These are phyloP conservation scores for Ochropacha duplaris DNA, from an alignment of 2,888 invertebrate genomes.

Conservation along the genomic window DNA sequence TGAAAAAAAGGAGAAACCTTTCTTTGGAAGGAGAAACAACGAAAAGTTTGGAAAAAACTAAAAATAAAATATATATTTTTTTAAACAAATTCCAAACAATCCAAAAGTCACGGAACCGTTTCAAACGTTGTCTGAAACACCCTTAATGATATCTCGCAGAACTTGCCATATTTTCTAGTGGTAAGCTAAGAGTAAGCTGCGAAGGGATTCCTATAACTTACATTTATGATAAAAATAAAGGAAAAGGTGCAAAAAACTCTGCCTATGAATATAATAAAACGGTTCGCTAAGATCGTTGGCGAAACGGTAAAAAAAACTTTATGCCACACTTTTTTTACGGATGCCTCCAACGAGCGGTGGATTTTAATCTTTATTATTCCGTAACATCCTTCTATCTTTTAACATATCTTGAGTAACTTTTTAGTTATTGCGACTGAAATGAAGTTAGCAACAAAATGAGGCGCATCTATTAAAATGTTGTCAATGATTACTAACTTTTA, in stretches of 20 bases:
- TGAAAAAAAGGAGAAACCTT: neutral
- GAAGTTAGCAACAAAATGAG: too few relatives aligned
- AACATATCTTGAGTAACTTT: neutral
- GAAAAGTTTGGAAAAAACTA: too few relatives aligned
- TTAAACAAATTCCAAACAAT: neutral
- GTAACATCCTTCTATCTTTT: neutral
- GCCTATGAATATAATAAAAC: constrained; percentile 48
- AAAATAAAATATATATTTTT: too few relatives aligned
- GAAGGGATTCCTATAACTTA: constrained; percentile 36
- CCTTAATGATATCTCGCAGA: constrained; percentile 10
- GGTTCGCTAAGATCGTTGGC: constrained; percentile 26
- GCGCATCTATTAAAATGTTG: too few relatives aligned
- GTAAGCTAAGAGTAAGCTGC: constrained; percentile 24
- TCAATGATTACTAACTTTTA: too few relatives aligned
- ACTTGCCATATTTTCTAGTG: constrained; percentile 21
- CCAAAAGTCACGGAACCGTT: neutral
- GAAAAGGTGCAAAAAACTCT: constrained; percentile 37
- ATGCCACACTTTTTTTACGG: constrained; percentile 32
- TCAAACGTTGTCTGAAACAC: neutral
- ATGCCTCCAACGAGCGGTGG: neutral
- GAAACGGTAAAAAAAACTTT: constrained; percentile 37
- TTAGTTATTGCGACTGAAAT: neutral
- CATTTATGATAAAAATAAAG: constrained; percentile 31
- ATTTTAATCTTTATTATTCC: constrained; percentile 7
- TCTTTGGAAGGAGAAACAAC: neutral